phyloP scores from a whole-genome alignment of 2,888 invertebrate species.

The Hemistola chrysoprasaria region DNA sequence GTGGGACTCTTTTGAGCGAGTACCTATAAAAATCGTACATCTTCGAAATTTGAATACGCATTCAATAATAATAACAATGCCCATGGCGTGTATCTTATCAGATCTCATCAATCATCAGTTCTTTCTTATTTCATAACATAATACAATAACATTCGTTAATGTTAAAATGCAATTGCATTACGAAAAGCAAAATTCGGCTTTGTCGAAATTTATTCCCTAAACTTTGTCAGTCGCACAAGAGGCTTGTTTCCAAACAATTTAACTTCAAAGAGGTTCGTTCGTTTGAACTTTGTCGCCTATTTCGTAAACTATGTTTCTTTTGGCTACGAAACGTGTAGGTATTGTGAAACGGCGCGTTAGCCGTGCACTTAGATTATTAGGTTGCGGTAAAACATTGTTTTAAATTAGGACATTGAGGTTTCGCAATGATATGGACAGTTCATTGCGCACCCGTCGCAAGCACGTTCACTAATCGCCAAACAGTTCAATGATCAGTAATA shows the following conservation, averaged over 20 bases:
- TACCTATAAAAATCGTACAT: too few species aligned
- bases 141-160: neutral
- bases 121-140: too few species aligned
- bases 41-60: too few species aligned
- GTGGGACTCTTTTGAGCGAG: too few species aligned
- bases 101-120: too few species aligned
- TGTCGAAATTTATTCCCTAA: constrained; percentile 21
- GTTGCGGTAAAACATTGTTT: neutral
- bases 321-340: constrained; percentile 14
- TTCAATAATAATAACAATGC: too few species aligned
- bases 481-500: too few species aligned
- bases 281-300: constrained; percentile 33
- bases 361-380: constrained; percentile 3
- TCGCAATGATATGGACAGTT: too few species aligned
- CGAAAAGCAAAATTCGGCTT: constrained; percentile 3
- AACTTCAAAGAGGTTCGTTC: constrained; percentile 32
- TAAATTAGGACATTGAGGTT: too few species aligned
- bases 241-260: constrained; percentile 44
- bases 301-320: constrained; percentile 27
- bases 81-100: too few species aligned
- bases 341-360: constrained; percentile 19
- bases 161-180: neutral
- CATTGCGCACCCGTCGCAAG: too few species aligned
- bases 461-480: too few species aligned
- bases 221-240: constrained; percentile 31